Percentiles rank a stretch among this genome's conserved stretches.
Conservation (phyloP, 2,888 invertebrate species). For the Anthrax anthrax region DNA sequence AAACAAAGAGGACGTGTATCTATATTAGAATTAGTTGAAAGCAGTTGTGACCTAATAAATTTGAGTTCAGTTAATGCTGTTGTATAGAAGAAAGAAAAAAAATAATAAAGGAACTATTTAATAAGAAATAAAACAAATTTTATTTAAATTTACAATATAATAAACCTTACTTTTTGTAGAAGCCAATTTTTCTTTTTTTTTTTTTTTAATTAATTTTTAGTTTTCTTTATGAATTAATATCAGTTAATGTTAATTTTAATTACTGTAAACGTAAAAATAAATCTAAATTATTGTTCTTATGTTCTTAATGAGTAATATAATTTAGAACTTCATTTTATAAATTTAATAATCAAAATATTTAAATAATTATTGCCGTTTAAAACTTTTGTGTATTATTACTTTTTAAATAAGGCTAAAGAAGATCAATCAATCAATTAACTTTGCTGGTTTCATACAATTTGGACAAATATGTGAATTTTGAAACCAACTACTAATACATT, state of each 20-base stretch:
- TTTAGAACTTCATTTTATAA: not conserved
- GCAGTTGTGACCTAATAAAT: slow-evolving; percentile 84
- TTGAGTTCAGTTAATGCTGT: slow-evolving; percentile 41
- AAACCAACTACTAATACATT: not conserved
- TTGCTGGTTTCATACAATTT: not conserved
- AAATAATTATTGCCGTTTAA: not conserved
- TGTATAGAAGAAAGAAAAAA: not conserved
- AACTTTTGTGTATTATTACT: not conserved
- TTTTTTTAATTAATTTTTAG: too few relatives aligned
- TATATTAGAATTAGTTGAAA: slow-evolving; percentile 84
- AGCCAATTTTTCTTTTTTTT: too few relatives aligned
- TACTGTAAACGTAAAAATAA: too few relatives aligned
- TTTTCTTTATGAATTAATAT: too few relatives aligned
- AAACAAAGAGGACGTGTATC: slow-evolving; percentile 88
- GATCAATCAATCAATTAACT: not conserved
- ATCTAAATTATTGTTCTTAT: too few relatives aligned
- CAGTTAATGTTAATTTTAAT: too few relatives aligned
- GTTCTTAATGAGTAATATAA: not conserved
- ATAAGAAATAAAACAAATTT: not conserved
- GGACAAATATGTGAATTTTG: not conserved
- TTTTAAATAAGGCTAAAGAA: not conserved
- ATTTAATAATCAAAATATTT: not conserved
- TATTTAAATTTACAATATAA: not conserved
- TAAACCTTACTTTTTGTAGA: too few relatives aligned
- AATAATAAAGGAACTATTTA: not conserved